phyloP scores from a whole-genome alignment of 2,113 vertebrate species.

The Grantiella picta region DNA sequence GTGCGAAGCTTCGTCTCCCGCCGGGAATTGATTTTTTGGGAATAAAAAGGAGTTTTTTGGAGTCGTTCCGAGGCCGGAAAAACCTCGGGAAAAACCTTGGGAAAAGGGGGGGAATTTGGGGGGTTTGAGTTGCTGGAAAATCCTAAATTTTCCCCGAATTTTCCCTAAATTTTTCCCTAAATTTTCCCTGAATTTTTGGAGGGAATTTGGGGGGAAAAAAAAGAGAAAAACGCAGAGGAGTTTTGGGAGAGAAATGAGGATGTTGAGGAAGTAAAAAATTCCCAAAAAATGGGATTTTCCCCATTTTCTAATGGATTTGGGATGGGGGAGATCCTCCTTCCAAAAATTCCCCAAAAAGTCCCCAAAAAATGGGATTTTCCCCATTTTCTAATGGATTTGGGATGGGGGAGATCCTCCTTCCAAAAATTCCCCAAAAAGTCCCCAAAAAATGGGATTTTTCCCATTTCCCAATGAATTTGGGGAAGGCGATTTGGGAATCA shows the following conservation, averaged over 20 bases:
- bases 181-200: not conserved
- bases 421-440: too few species aligned
- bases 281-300: too few species aligned
- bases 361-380: not conserved
- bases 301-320: too few species aligned
- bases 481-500: too few species aligned
- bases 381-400: too few species aligned
- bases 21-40: not conserved
- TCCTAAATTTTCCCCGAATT: not conserved
- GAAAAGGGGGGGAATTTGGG: not conserved
- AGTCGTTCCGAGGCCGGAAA: not conserved
- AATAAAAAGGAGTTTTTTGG: not conserved
- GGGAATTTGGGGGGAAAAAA: not conserved
- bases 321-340: too few species aligned
- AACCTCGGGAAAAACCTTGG: not conserved
- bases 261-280: too few species aligned
- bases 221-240: not conserved
- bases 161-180: not conserved
- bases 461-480: too few species aligned
- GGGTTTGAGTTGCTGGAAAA: not conserved
- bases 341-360: too few species aligned
- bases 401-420: too few species aligned
- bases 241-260: not conserved
- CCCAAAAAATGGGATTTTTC: not conserved
- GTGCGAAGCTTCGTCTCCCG: not conserved